These are phyloP conservation scores for Uria aalge DNA, from an alignment of 2,113 vertebrate species.

Conservation along the genomic window DNA sequence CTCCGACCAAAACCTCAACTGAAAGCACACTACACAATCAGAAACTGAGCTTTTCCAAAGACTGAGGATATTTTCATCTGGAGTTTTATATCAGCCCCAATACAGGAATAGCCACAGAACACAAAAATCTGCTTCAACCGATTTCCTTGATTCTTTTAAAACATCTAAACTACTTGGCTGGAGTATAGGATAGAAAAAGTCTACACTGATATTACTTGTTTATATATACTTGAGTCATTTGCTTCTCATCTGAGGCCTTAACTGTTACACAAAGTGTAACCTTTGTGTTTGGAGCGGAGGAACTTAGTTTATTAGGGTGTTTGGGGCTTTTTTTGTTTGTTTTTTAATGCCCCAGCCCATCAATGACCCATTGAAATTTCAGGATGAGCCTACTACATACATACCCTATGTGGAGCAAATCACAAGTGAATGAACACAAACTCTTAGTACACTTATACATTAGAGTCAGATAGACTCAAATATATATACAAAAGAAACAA, in stretches of 20 bases:
- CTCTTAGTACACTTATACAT: background rate
- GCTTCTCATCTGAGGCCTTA: background rate
- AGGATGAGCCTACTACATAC: background rate
- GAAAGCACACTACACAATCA: background rate
- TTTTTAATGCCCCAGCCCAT: background rate
- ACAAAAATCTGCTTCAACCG: background rate
- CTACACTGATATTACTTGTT: background rate
- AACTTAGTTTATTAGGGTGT: background rate
- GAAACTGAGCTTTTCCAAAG: background rate
- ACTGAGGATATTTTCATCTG: background rate
- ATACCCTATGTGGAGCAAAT: fast-evolving
- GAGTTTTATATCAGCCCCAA: background rate
- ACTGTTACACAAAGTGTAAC: background rate
- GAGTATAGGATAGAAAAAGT: background rate
- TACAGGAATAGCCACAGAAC: background rate
- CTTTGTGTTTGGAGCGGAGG: background rate
- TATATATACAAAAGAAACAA: background rate
- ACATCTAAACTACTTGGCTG: background rate
- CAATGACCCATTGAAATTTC: background rate
- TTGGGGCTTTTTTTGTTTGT: background rate
- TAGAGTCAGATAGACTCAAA: background rate
- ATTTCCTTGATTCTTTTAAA: background rate
- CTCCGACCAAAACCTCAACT: background rate
- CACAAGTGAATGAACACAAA: background rate
- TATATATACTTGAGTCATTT: background rate